Evolutionary conservation across 2,113 vertebrate genomes (phyloP).

Genomic region (Bothrops jararaca): DNA sequence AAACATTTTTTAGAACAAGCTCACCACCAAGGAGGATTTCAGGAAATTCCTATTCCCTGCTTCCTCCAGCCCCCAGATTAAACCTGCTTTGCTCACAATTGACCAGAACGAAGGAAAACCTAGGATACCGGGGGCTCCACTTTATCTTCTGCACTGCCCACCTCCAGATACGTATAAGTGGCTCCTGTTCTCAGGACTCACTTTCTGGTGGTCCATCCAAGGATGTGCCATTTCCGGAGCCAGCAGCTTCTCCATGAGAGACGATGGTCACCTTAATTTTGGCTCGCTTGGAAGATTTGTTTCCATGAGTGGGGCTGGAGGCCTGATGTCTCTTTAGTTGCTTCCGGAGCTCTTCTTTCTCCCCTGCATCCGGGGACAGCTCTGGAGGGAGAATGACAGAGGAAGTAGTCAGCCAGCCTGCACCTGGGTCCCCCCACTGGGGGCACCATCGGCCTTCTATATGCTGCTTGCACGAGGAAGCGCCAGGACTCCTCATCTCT

Average conservation of each 20-base stretch:
- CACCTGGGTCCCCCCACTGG: slow-evolving; percentile 1
- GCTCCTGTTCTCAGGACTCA: slow-evolving; percentile 61
- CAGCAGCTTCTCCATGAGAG: slow-evolving; percentile 82
- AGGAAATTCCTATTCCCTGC: background rate
- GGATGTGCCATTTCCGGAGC: slow-evolving; percentile 59
- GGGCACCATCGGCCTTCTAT: slow-evolving; percentile 12
- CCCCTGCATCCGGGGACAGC: slow-evolving; percentile 79
- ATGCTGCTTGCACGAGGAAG: slow-evolving; percentile 6
- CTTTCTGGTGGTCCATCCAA: slow-evolving; percentile 76
- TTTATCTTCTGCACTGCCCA: background rate
- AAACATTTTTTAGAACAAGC: accelerated
- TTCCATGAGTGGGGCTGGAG: slow-evolving; percentile 78
- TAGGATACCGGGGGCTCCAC: too few relatives aligned
- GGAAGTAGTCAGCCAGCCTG: slow-evolving; percentile 63
- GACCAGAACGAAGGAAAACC: background rate
- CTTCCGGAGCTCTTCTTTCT: slow-evolving; percentile 77
- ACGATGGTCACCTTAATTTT: slow-evolving; percentile 97
- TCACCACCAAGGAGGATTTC: background rate
- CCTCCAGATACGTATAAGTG: background rate
- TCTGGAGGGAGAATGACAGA: slow-evolving; percentile 67
- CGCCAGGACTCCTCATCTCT: background rate
- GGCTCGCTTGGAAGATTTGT: slow-evolving; percentile 87
- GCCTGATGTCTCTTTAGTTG: slow-evolving; percentile 87
- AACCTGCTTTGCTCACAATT: background rate
- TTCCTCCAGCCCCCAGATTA: background rate